These are phyloP conservation scores for Campaea margaritaria DNA, from an alignment of 2,888 invertebrate genomes.

Conservation along the genomic window DNA sequence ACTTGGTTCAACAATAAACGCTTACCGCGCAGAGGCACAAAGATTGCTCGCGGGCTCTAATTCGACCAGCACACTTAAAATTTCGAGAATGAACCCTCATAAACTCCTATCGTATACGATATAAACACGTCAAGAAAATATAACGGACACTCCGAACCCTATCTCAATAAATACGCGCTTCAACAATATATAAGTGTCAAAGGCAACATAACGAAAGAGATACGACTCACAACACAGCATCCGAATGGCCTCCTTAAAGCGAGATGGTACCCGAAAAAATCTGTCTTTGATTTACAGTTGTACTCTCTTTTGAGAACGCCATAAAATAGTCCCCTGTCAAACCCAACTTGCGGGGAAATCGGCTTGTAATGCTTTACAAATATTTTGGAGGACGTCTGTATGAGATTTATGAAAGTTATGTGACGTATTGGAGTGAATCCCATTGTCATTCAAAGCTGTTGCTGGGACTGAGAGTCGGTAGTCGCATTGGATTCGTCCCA, in stretches of 20 bases:
- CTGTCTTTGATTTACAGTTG: conserved; percentile 72
- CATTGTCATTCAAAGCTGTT: conserved; percentile 26
- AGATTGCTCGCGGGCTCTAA: too few relatives aligned
- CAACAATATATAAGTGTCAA: conserved; percentile 34
- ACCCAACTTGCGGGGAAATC: conserved; percentile 63
- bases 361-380: conserved; percentile 72
- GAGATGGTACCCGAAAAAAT: conserved; percentile 58
- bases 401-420: conserved; percentile 42
- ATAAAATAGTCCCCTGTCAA: conserved; percentile 80
- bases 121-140: conserved; percentile 1
- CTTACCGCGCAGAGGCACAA: too few relatives aligned
- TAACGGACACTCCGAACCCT: conserved; percentile 18
- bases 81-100: too few relatives aligned
- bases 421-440: conserved; percentile 28
- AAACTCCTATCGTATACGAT: background rate
- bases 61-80: too few relatives aligned
- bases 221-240: conserved; percentile 43
- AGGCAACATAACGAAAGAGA: conserved; percentile 37
- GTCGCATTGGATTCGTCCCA: too few relatives aligned
- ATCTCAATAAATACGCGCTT: conserved; percentile 31
- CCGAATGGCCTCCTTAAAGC: conserved; percentile 49
- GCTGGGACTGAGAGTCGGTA: too few relatives aligned
- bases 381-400: conserved; percentile 54
- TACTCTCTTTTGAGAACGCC: conserved; percentile 67
- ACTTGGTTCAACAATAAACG: too few relatives aligned